Evolutionary conservation across 2,888 invertebrate species (phyloP).

Genomic region (Cistogaster globosa): DNA sequence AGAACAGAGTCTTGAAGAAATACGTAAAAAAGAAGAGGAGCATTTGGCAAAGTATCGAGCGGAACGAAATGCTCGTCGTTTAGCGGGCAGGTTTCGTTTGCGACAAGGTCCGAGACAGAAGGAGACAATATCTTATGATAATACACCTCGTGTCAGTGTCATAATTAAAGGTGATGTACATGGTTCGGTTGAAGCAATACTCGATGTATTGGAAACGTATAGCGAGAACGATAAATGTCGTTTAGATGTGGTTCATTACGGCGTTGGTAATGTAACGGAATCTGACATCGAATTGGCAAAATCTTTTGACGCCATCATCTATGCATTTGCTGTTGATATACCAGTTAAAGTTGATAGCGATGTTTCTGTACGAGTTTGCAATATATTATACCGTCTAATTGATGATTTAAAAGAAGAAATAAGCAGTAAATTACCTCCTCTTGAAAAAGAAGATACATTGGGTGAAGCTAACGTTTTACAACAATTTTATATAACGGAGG

Average conservation of each 20-base stretch:
- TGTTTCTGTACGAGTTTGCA: constrained; percentile 88
- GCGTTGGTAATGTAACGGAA: constrained; percentile 93
- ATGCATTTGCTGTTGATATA: constrained; percentile 92
- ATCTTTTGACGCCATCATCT: constrained; percentile 90
- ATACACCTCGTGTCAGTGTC: constrained; percentile 85
- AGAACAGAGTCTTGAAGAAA: constrained; percentile 85
- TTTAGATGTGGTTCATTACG: constrained; percentile 94
- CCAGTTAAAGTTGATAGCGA: constrained; percentile 81
- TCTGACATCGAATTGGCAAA: constrained; percentile 92
- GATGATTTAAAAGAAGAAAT: constrained; percentile 94
- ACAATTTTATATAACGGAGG: constrained; percentile 91
- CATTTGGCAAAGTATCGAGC: constrained; percentile 87
- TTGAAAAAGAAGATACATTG: constrained; percentile 89
- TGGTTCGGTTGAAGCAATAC: constrained; percentile 97
- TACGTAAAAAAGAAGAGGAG: constrained; percentile 86
- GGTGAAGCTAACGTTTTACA: constrained; percentile 94
- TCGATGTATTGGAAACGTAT: constrained; percentile 95
- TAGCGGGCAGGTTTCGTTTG: constrained; percentile 85
- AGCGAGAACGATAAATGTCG: constrained; percentile 88
- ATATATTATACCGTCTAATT: constrained; percentile 96
- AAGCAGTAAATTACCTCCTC: constrained; percentile 87
- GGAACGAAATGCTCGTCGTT: constrained; percentile 85
- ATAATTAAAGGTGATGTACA: constrained; percentile 95
- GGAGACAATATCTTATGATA: constrained; percentile 84
- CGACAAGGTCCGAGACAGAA: constrained; percentile 86